phyloP scores from a whole-genome alignment of 2,113 vertebrate genomes.

The Notechis scutatus region DNA sequence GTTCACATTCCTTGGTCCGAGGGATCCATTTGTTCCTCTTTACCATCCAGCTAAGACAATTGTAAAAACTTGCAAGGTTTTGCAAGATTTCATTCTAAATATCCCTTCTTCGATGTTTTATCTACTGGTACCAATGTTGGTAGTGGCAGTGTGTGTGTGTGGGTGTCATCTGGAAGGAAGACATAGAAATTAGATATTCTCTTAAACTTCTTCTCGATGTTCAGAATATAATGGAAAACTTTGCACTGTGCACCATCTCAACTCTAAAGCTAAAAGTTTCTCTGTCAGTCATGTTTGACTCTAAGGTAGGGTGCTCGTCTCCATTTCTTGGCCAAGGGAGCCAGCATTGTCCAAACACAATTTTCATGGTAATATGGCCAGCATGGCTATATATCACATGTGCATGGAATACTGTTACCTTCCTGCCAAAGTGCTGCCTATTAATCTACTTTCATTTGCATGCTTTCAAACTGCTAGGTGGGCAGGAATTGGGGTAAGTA shows the following conservation, averaged over 20 bases:
- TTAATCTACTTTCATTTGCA: not conserved
- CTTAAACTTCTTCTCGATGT: not conserved
- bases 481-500: not conserved
- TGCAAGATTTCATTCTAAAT: not conserved
- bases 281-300: not conserved
- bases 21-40: not conserved
- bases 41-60: not conserved
- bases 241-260: not conserved
- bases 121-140: too few species aligned
- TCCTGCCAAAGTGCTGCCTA: not conserved
- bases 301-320: not conserved
- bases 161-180: not conserved
- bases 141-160: not conserved
- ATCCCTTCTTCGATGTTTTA: not conserved
- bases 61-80: not conserved
- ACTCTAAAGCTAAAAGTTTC: not conserved
- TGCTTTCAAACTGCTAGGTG: not conserved
- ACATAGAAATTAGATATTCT: not conserved
- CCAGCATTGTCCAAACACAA: not conserved
- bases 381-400: not conserved
- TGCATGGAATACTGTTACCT: not conserved
- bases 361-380: not conserved
- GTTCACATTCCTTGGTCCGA: not conserved
- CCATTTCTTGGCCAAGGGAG: not conserved
- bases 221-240: not conserved